Base-by-base conservation (phyloP, 2,113 vertebrate genomes). In the Dicrurus megarhynchus region DNA sequence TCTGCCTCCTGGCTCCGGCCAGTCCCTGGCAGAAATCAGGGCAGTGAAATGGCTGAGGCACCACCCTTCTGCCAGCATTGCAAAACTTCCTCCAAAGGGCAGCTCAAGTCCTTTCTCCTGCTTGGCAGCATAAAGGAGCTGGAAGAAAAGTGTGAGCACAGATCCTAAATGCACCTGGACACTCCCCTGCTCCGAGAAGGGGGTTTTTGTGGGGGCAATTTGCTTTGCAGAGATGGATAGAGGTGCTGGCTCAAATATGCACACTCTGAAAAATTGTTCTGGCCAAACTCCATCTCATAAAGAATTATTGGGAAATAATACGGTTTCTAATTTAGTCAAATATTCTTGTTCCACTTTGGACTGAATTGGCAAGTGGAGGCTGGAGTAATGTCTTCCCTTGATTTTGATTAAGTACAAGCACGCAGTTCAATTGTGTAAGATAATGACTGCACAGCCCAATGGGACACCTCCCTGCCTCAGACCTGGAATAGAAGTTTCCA, bases 341-440 rank as follows among this genome's bases (percentile, higher is more conserved):
- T 80, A 88, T 49, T 90, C 92, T 89, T n/a, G 7, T 81, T 90
- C 64, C 20, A 52, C 59, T 90, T 74, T 11, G 52, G 75, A 60
- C n/a, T 75, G 76, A 87, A 92, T 19, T 90, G 73, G 47, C 76
- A 78, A 74, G 68, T 30, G 32, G 52, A 87, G 55, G 52, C 44
- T 76, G 84, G 44, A 81, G 49, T 60, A 73, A 92, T n/a, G 39
- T 71, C 56, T 86, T 93, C 19, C 37, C 76, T 57, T 71, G 37
- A 93, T 92, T 95, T 93, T 95, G 80, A 93, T 95, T 68, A 84
- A 95, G 61, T 68, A 60, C 24, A 88, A 93, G 80, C 57, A 75
- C 61, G 50, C 76, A 78, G 87, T 96, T 84, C 95, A 78, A 46
- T 92, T 96, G 92, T 95, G 96, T 71, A 57, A 82, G 80, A 53